These are phyloP conservation scores for Blera fallax DNA, from an alignment of 2,888 invertebrate species.

Conservation along the genomic window DNA sequence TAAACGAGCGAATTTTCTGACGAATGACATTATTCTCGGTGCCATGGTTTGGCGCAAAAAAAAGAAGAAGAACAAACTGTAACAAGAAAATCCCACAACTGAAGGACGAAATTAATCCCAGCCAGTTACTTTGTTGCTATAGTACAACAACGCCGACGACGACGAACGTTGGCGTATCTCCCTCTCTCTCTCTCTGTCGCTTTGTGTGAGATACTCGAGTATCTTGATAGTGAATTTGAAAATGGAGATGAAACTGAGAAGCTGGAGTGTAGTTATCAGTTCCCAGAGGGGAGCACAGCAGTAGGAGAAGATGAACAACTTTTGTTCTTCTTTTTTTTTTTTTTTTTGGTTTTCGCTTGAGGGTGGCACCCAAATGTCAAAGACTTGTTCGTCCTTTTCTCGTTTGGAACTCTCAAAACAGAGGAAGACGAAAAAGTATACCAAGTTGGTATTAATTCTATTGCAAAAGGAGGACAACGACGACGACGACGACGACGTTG, in stretches of 20 bases:
- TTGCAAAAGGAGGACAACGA: constrained; percentile 29
- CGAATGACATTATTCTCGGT: constrained; percentile 58
- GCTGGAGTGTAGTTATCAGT: constrained; percentile 65
- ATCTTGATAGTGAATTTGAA: constrained; percentile 62
- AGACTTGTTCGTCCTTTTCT: constrained; percentile 67
- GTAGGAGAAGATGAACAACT: constrained; percentile 49
- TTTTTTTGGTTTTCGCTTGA: constrained; percentile 51
- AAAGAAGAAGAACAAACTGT: background rate
- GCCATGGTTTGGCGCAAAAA: background rate
- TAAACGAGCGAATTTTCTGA: constrained; percentile 67
- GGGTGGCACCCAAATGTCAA: constrained; percentile 73
- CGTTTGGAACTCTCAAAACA: constrained; percentile 23
- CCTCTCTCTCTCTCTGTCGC: background rate
- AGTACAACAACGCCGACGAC: constrained; percentile 3
- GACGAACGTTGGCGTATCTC: constrained; percentile 14
- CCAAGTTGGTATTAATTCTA: constrained; percentile 36
- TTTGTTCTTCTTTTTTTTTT: constrained; percentile 29
- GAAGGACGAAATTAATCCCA: constrained; percentile 67
- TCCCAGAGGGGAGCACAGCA: background rate
- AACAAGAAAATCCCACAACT: constrained; percentile 44
- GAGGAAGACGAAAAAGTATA: constrained; percentile 16
- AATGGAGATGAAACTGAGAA: constrained; percentile 63
- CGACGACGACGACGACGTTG: constrained; percentile 38
- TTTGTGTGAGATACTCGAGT: constrained; percentile 19
- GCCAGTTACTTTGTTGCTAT: constrained; percentile 40